These are phyloP conservation scores for Cecidostiba fungosa DNA, from an alignment of 2,888 invertebrate genomes.

Conservation along the genomic window DNA sequence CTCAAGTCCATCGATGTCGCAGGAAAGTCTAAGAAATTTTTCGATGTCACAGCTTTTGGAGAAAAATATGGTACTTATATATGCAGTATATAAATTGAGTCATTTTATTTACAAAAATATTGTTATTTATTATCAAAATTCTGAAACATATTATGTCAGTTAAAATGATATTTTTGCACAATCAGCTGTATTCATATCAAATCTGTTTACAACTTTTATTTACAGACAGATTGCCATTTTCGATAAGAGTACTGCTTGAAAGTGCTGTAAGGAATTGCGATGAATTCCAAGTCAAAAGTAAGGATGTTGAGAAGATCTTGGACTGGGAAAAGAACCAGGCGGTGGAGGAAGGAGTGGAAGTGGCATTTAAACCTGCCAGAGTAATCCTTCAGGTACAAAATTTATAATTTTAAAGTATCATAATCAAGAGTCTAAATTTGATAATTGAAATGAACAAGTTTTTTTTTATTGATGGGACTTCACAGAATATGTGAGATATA, in stretches of 20 bases:
- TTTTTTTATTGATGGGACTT: background rate
- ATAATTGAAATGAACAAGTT: background rate
- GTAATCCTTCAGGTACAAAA: slow-evolving; percentile 94
- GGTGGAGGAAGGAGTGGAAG: slow-evolving; percentile 89
- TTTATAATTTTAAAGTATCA: background rate
- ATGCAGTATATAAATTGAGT: slow-evolving; percentile 32
- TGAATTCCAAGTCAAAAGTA: slow-evolving; percentile 92
- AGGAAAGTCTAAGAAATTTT: slow-evolving; percentile 88
- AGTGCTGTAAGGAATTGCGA: slow-evolving; percentile 98
- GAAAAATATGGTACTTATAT: slow-evolving; percentile 88
- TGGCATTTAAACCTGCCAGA: slow-evolving; percentile 97
- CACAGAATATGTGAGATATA: background rate
- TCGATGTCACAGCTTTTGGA: slow-evolving; percentile 88
- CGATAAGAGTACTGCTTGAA: slow-evolving; percentile 95
- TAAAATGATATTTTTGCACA: slow-evolving; percentile 18
- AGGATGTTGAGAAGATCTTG: slow-evolving; percentile 94
- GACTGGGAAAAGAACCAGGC: slow-evolving; percentile 91
- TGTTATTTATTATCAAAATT: background rate
- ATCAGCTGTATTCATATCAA: slow-evolving; percentile 19
- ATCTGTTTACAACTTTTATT: slow-evolving; percentile 37
- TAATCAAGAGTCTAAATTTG: background rate
- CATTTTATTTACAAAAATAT: background rate
- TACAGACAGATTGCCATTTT: slow-evolving; percentile 92
- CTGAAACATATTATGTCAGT: background rate
- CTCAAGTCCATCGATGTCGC: slow-evolving; percentile 84